phyloP scores from a whole-genome alignment of 2,797 vertebrate species.

The Rhinoraja longicauda region DNA sequence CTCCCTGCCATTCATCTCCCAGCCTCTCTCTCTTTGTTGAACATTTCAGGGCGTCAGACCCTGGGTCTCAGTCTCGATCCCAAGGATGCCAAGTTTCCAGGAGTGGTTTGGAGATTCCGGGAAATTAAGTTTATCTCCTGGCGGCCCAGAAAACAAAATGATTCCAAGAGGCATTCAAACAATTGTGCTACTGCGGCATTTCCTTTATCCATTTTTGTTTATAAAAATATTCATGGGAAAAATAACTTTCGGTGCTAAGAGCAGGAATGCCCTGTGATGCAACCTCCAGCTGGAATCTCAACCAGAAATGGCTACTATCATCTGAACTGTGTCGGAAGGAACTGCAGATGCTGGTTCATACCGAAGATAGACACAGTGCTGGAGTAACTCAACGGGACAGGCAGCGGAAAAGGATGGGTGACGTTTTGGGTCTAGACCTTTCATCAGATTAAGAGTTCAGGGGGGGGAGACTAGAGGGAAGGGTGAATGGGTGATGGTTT shows the following conservation, averaged over 20 bases:
- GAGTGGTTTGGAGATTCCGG: background rate
- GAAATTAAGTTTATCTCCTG: background rate
- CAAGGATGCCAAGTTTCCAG: background rate
- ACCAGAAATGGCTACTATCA: background rate
- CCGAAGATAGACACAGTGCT: no score
- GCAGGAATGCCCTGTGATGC: background rate
- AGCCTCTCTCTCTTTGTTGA: background rate
- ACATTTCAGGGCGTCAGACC: background rate
- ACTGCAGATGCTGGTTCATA: no score
- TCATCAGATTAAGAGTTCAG: no score
- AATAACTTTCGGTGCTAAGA: background rate
- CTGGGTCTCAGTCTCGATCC: background rate
- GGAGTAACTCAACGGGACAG: no score
- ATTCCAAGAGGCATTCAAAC: background rate
- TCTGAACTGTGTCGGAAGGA: no score
- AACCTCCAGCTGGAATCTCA: background rate
- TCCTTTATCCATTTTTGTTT: background rate
- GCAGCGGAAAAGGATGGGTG: no score
- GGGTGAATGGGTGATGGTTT: no score
- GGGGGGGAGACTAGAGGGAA: no score
- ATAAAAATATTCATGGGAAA: background rate
- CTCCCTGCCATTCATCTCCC: background rate
- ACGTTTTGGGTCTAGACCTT: no score
- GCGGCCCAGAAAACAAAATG: background rate
- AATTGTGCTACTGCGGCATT: background rate